phyloP scores from a whole-genome alignment of 2,888 invertebrate genomes.

The Xylota sylvarum region DNA sequence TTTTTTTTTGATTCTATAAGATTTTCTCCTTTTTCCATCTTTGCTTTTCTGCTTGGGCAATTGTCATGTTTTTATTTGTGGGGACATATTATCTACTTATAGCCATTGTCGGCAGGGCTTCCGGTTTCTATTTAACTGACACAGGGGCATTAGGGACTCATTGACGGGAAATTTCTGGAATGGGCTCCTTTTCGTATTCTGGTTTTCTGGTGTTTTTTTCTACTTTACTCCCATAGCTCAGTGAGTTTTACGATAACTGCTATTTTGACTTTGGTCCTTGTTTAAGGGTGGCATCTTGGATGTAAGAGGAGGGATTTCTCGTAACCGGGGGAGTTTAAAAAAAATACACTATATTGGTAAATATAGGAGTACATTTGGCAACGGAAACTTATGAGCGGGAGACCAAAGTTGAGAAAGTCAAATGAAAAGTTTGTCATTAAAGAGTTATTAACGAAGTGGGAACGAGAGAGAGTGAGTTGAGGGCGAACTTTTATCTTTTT shows the following conservation, averaged over 20 bases:
- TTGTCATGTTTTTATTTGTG: conserved; percentile 65
- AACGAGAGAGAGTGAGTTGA: neutral
- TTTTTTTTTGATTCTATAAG: neutral
- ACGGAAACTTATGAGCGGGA: conserved; percentile 9
- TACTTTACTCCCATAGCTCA: conserved; percentile 33
- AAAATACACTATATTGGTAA: conserved; percentile 8
- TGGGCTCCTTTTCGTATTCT: conserved; percentile 21
- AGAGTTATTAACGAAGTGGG: conserved; percentile 15
- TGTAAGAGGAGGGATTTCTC: neutral
- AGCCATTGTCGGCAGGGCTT: conserved; percentile 65
- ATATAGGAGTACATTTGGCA: conserved; percentile 8
- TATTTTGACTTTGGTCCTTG: conserved; percentile 54
- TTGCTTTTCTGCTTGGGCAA: conserved; percentile 46
- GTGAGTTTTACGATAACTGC: conserved; percentile 59
- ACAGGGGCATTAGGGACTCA: conserved; percentile 63
- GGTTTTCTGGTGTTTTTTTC: conserved; percentile 4
- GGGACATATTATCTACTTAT: conserved; percentile 70
- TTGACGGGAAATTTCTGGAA: conserved; percentile 47
- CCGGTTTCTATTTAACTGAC: conserved; percentile 69
- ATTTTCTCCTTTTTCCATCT: conserved; percentile 14
- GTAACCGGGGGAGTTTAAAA: neutral
- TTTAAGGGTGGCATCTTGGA: conserved; percentile 22
- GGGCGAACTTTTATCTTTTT: neutral
- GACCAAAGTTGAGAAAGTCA: conserved; percentile 12
- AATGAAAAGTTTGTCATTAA: conserved; percentile 16